These are phyloP conservation scores for Caenorhabditis inopinata DNA, from an alignment of 1,140 invertebrate genomes.

Conservation along the genomic window DNA sequence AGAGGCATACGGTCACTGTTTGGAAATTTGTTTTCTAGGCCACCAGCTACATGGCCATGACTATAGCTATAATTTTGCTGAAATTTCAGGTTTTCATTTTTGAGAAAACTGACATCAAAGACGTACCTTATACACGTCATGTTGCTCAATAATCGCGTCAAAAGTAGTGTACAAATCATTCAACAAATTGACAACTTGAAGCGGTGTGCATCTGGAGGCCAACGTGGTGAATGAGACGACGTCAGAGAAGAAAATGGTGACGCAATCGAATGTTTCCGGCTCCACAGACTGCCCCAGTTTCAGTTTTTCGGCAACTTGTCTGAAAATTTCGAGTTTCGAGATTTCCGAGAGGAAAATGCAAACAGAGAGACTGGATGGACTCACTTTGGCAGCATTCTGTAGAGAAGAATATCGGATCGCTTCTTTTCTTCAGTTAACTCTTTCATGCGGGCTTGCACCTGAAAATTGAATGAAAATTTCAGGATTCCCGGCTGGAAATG, in stretches of 20 bases:
- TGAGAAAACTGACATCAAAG: background rate
- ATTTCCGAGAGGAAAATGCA: no score
- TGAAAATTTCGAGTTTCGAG: no score
- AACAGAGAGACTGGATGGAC: conserved; percentile 69
- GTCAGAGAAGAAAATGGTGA: conserved; percentile 81
- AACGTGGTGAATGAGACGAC: conserved; percentile 86
- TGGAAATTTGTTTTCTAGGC: no score
- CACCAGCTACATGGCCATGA: no score
- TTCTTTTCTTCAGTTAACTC: conserved; percentile 92
- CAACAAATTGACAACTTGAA: conserved; percentile 80
- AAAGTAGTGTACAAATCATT: conserved; percentile 80
- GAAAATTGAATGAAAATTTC: conserved; percentile 67
- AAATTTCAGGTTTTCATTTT: no score
- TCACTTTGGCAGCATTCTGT: conserved; percentile 87
- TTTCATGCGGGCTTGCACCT: conserved; percentile 88
- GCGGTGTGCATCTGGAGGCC: conserved; percentile 80
- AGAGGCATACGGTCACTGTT: no score
- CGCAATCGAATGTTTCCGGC: conserved; percentile 61
- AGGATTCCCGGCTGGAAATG: no score
- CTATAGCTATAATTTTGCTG: no score
- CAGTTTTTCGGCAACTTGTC: conserved; percentile 63
- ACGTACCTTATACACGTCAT: conserved; percentile 75
- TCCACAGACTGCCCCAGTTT: conserved; percentile 64
- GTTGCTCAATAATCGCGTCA: conserved; percentile 76
- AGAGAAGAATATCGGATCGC: conserved; percentile 83